Conservation (phyloP, 2,113 vertebrate genomes). For the Origma solitaria region DNA sequence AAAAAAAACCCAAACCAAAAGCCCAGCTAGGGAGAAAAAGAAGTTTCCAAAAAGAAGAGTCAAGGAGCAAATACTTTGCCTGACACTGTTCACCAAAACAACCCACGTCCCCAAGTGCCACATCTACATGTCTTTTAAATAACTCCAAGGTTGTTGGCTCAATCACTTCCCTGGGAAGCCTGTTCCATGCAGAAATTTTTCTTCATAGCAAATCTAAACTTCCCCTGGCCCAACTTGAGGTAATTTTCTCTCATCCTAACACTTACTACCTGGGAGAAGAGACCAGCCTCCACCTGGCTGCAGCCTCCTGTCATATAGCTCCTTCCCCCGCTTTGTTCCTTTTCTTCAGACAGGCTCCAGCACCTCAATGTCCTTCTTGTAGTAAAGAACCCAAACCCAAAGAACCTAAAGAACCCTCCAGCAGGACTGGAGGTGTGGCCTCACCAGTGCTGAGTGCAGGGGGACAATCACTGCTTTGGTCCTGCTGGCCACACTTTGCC, state of each 20-base stretch:
- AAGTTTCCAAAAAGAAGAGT: background rate
- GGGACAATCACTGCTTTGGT: background rate
- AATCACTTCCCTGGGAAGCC: background rate
- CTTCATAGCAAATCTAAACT: background rate
- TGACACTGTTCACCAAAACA: background rate
- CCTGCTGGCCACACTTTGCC: background rate
- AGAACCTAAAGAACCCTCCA: no score
- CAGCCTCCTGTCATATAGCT: background rate
- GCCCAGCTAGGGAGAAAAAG: background rate
- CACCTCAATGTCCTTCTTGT: background rate
- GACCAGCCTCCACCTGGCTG: fast-evolving
- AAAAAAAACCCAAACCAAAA: background rate
- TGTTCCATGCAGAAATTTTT: background rate
- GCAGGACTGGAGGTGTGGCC: fast-evolving
- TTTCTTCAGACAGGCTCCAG: background rate
- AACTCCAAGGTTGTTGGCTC: background rate
- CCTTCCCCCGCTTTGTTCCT: background rate
- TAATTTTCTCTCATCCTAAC: background rate
- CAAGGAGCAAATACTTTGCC: background rate
- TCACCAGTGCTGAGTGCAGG: background rate
- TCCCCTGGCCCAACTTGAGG: background rate
- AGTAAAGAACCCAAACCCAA: background rate
- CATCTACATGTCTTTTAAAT: background rate
- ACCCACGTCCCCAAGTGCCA: background rate
- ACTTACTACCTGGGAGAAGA: background rate